A percentile compares a stretch with the other conserved stretches of the same genome.
phyloP scores from a whole-genome alignment of 2,797 vertebrate species.

The Ispidina lecontei region DNA sequence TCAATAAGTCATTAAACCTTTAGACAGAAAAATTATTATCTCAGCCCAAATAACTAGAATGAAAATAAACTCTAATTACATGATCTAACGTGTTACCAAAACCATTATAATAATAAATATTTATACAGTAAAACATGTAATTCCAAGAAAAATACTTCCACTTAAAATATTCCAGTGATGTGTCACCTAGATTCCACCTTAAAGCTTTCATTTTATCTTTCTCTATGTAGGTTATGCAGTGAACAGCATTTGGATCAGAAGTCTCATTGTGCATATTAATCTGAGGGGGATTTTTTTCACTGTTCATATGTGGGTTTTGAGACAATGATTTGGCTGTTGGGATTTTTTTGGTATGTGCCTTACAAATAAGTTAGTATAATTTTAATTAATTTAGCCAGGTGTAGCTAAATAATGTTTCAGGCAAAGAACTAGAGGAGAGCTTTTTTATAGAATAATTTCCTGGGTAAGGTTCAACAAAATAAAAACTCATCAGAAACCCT shows the following conservation, averaged over 20 bases:
- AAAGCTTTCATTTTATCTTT: constrained; percentile 16
- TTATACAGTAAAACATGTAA: background rate
- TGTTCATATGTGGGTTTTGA: constrained; percentile 3
- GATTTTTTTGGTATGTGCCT: constrained; percentile 66
- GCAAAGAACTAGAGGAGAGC: constrained; percentile 72
- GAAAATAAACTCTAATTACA: background rate
- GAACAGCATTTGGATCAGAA: constrained; percentile 10
- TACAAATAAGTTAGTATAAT: constrained; percentile 68
- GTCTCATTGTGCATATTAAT: constrained; percentile 50
- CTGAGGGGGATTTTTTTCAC: constrained; percentile 44
- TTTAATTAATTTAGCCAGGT: constrained; percentile 77
- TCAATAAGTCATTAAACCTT: background rate
- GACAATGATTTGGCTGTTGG: constrained; percentile 32
- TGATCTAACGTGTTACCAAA: background rate
- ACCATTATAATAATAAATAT: background rate
- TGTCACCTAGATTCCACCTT: constrained; percentile 13
- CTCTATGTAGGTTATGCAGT: constrained; percentile 26
- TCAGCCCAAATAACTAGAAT: background rate
- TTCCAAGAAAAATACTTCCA: background rate
- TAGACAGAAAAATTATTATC: background rate
- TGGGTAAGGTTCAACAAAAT: constrained; percentile 81
- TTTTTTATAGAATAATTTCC: constrained; percentile 80
- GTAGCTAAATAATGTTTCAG: constrained; percentile 75
- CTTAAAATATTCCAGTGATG: background rate
- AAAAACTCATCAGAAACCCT: constrained; percentile 82